phyloP scores from a whole-genome alignment of 2,888 invertebrate species.

The Orgyia antiqua region DNA sequence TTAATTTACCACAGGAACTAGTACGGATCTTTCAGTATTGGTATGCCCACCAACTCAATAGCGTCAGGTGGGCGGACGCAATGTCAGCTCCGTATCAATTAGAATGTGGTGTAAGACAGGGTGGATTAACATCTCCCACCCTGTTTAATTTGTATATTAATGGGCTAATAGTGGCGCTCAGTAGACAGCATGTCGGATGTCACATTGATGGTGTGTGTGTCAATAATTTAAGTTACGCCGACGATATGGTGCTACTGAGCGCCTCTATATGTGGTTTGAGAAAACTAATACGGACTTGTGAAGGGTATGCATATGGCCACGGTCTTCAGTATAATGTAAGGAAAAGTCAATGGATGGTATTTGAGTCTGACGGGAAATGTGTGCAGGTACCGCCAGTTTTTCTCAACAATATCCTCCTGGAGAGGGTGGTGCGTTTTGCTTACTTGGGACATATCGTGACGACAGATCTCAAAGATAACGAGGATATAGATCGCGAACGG shows the following conservation, averaged over 20 bases:
- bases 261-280: neutral
- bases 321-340: neutral
- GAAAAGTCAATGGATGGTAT: slow-evolving; percentile 4
- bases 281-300: neutral
- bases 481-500: neutral
- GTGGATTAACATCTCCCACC: slow-evolving; percentile 3
- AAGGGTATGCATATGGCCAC: neutral
- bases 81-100: slow-evolving; percentile 3
- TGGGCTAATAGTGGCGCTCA: slow-evolving; percentile 1
- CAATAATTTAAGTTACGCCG: neutral
- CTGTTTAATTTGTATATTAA: slow-evolving; percentile 2
- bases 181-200: slow-evolving; percentile 1
- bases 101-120: slow-evolving; percentile 9
- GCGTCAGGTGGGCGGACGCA: slow-evolving; percentile 1
- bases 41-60: slow-evolving; percentile 4
- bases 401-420: neutral
- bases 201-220: slow-evolving; percentile 1
- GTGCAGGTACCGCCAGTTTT: neutral
- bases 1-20: neutral
- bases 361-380: neutral
- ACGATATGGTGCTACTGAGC: slow-evolving; percentile 1
- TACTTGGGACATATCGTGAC: neutral
- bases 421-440: neutral
- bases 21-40: neutral
- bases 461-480: neutral